Evolutionary conservation across 2,888 invertebrate species (phyloP).

Genomic region (Smittia aterrima): DNA sequence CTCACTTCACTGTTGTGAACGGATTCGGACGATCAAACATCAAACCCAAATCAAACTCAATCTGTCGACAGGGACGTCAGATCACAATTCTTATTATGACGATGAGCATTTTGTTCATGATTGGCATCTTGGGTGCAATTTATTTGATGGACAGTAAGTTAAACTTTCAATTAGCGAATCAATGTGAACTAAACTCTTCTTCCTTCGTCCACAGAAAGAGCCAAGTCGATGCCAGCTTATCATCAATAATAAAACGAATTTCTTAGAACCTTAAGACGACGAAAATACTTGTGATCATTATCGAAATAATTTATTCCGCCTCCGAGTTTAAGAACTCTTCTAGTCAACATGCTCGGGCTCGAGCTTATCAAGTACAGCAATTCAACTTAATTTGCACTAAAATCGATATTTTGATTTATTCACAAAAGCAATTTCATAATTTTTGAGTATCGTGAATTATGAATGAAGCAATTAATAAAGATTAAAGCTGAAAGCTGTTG

Average conservation of each 20-base stretch:
- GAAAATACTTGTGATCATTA: neutral
- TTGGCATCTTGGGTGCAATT: slow-evolving; percentile 17
- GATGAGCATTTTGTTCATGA: slow-evolving; percentile 26
- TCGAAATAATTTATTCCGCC: neutral
- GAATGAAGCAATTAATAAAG: slow-evolving; percentile 10
- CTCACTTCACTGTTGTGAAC: slow-evolving; percentile 83
- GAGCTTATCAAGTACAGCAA: neutral
- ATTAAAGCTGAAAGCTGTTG: neutral
- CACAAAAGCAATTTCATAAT: neutral
- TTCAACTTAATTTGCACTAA: neutral
- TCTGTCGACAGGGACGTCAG: slow-evolving; percentile 17
- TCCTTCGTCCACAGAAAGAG: slow-evolving; percentile 29
- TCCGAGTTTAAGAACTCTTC: neutral
- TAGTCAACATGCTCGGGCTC: neutral
- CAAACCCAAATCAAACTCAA: slow-evolving; percentile 58
- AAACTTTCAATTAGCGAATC: neutral
- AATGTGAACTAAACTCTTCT: neutral
- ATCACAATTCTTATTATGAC: slow-evolving; percentile 33
- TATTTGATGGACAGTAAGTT: slow-evolving; percentile 35
- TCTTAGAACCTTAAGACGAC: neutral
- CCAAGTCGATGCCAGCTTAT: slow-evolving; percentile 27
- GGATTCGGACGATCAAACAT: slow-evolving; percentile 64
- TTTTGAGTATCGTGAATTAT: neutral
- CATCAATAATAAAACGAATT: slow-evolving; percentile 12
- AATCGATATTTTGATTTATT: neutral